These are phyloP conservation scores for Carpatolechia fugitivella DNA, from an alignment of 2,888 invertebrate species.

Conservation along the genomic window DNA sequence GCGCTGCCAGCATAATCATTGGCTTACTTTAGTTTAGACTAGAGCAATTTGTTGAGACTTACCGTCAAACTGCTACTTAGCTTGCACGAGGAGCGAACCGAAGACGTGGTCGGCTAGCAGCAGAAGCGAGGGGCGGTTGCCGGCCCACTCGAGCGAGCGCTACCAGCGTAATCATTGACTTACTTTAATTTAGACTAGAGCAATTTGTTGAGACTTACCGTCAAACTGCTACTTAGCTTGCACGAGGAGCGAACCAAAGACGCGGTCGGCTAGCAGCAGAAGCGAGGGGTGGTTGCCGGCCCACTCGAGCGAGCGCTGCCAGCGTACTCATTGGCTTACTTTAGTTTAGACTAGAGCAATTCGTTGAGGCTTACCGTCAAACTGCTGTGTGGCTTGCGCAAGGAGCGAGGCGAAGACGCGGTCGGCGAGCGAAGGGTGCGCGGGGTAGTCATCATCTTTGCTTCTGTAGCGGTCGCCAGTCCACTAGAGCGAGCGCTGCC, in stretches of 20 bases:
- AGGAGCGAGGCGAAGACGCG: conserved; percentile 74
- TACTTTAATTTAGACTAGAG: conserved; percentile 1
- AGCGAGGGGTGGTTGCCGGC: conserved; percentile 74
- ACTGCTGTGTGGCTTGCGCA: conserved; percentile 76
- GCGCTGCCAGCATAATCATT: conserved; percentile 78
- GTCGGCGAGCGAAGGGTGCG: conserved; percentile 72
- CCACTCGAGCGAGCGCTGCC: conserved; percentile 53
- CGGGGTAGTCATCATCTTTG: conserved; percentile 74
- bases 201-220: conserved; percentile 50
- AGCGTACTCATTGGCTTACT: too few species aligned
- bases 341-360: too few species aligned
- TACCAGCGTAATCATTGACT: too few species aligned
- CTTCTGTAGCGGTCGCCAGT: conserved; percentile 79
- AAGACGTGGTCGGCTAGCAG: conserved; percentile 73
- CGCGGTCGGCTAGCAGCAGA: conserved; percentile 73
- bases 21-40: too few species aligned
- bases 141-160: background rate
- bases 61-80: conserved; percentile 76
- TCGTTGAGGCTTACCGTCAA: conserved; percentile 74
- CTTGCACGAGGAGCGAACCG: conserved; percentile 76
- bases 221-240: conserved; percentile 77
- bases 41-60: conserved; percentile 37
- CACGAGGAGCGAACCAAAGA: conserved; percentile 74
- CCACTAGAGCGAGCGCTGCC: conserved; percentile 80
- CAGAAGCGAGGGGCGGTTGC: too few species aligned